Percentiles rank a stretch among this genome's conserved stretches.
Evolutionary conservation across 2,888 invertebrate genomes (phyloP).

Genomic region (Frankliniella intonsa): DNA sequence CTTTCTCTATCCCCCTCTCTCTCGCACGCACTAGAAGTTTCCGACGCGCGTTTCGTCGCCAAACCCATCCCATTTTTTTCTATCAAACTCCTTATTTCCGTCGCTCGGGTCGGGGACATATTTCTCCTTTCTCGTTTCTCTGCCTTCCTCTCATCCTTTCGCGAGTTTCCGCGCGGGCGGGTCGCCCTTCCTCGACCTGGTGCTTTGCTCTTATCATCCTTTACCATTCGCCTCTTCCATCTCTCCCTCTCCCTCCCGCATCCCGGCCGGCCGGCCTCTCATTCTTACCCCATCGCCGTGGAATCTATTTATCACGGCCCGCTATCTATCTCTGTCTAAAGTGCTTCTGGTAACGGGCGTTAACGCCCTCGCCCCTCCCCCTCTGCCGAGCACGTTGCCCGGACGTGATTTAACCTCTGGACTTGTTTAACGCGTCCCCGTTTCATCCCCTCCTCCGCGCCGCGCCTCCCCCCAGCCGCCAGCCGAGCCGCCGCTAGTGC

Average conservation of each 20-base stretch:
- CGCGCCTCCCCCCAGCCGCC: not conserved
- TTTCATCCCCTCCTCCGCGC: not conserved
- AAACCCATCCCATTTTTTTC: too few species aligned
- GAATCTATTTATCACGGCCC: constrained; percentile 17
- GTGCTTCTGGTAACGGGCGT: constrained; percentile 19
- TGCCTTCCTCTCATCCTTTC: too few species aligned
- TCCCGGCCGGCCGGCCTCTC: not conserved
- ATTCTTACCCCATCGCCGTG: not conserved
- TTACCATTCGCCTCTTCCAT: not conserved
- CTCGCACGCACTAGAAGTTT: too few species aligned
- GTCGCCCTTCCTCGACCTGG: too few species aligned
- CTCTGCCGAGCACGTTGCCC: not conserved
- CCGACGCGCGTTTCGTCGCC: too few species aligned
- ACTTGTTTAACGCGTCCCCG: not conserved
- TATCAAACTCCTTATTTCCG: too few species aligned
- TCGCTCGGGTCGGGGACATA: too few species aligned
- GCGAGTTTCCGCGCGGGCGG: too few species aligned
- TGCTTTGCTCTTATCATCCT: too few species aligned
- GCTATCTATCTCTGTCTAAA: constrained; percentile 20
- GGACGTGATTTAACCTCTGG: constrained; percentile 19
- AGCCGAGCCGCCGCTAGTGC: not conserved
- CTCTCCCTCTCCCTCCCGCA: not conserved
- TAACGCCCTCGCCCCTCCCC: not conserved
- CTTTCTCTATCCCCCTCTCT: too few species aligned
- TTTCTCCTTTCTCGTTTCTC: too few species aligned